phyloP scores from a whole-genome alignment of 2,797 vertebrate species.

The Catharus ustulatus region DNA sequence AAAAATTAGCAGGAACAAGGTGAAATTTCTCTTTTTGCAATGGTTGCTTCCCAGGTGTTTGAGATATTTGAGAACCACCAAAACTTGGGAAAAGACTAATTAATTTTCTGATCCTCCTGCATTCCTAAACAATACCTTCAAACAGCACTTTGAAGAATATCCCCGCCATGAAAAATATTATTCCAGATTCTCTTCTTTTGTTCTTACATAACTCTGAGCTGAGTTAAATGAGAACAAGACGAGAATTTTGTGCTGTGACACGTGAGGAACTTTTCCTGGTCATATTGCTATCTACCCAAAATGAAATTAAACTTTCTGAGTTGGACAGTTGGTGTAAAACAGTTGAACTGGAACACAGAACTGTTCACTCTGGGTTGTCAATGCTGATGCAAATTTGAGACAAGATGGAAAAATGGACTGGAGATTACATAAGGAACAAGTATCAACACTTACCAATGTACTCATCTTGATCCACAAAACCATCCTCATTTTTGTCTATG shows the following conservation, averaged over 20 bases:
- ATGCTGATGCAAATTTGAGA: background rate
- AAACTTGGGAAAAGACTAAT: background rate
- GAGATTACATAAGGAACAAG: background rate
- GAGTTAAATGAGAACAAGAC: background rate
- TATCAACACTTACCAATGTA: constrained; percentile 89
- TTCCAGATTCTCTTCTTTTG: background rate
- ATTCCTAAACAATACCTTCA: background rate
- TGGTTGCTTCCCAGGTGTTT: background rate
- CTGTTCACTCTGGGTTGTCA: background rate
- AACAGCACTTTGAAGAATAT: background rate
- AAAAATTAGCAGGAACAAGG: background rate
- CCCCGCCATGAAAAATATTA: background rate
- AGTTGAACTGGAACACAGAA: background rate
- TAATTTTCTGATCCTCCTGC: background rate
- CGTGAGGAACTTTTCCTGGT: background rate
- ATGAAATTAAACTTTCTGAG: background rate
- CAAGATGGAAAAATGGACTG: background rate
- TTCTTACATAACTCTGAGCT: background rate
- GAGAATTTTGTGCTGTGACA: background rate
- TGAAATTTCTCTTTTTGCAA: background rate
- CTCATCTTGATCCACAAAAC: constrained; percentile 95
- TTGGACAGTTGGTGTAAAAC: background rate
- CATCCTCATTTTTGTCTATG: constrained; percentile 94
- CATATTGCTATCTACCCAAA: background rate
- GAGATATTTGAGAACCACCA: background rate